Base-by-base conservation (phyloP, 2,797 vertebrate genomes). In the Danio tinwini region DNA sequence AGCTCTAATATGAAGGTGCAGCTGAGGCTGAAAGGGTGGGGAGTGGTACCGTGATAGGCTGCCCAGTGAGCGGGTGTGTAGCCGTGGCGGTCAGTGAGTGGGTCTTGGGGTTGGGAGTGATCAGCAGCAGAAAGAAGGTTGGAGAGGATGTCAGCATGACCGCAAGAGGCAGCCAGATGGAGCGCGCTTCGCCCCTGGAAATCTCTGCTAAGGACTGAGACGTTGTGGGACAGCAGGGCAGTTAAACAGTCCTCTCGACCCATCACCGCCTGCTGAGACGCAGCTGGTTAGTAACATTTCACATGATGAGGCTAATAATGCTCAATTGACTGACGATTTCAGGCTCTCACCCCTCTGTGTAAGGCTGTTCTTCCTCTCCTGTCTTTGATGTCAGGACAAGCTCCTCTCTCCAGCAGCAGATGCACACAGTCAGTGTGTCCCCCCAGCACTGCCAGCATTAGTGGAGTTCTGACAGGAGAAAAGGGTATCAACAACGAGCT, bases 31-130 rank as follows among this genome's bases (percentile, higher is more conserved):
- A 7, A 50, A 42, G 40, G 4, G n/a, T 16, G 6, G 1, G 8
- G n/a, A 4, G 8, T 49, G 92, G 87, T 85, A 99, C 98, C 98
- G 89, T 97, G 96, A 94, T 98, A 98, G 80, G 97, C 97, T 92
- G 97, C 97, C 98, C 97, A 98, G 95, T 98, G 97, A 91, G 96
- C 92, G 58, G 97, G 98, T 70, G 96, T 98, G 93, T 96, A 98
- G 89, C 95, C 96, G 61, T 96, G 96, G 90, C 96, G 96, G 90
- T 99, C 97, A 90, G 97, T 95, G 88, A 96, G 94, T 10, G 95
- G 92, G 85, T 97, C 96, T 85, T 96, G 93, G 55, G 95, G 95
- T 90, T 96, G 94, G 59, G 95, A 94, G 83, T 93, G 94, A 80
- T 95, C 90, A 69, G 95, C 95, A 37, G 95, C 96, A 94, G 96